Base-by-base conservation (phyloP, 2,888 invertebrate genomes). In the Parochlus steinenii region DNA sequence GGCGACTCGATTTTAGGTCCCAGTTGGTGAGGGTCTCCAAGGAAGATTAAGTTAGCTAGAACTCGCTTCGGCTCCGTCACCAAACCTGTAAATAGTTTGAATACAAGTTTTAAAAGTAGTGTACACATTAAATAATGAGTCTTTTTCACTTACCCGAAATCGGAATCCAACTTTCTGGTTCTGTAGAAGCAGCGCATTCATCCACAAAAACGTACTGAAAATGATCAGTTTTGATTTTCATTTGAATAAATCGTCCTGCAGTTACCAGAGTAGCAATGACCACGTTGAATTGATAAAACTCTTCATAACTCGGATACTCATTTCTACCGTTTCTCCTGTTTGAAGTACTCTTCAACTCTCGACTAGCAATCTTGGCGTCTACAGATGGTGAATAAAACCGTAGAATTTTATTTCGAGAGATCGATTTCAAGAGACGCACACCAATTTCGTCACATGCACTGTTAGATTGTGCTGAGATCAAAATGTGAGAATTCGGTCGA, bases 171-270 rank as follows among this genome's bases (percentile, higher is more conserved):
- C 65, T 59, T 51, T 78, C 77, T 1, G 75, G 68, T 55, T 80
- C 80, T 5, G 64, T 66, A 1, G 74, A 69, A 47, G 81, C 79
- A 1, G 78, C 79, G 11, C 74, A 75, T 59, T 82, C 82, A 49
- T 82, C 82, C 29, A 82, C 65, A 49, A 81, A 75, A 6, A 77
- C 61, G 48, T 80, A 74, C 2, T 70, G 64, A 50, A 75, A 78
- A 4, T 48, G 39, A 11, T 32, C 33, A 11, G 16, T 15, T 4
- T 5, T 16, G 5, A 6, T 10, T n/a, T n/a, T n/a, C n/a, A n/a
- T n/a, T 30, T 30, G 25, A 8, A 38, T 44, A 11, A 55, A 41
- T 43, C 48, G 51, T 1, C 53, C 71, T 12, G 69, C 63, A 26
- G 70, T 61, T n/a, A 64, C 54, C 30, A 78, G 59, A 0, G 80